A percentile compares a stretch with the other conserved stretches of the same genome.
Conservation (phyloP, 2,888 invertebrate species). For the Trisateles emortualis region DNA sequence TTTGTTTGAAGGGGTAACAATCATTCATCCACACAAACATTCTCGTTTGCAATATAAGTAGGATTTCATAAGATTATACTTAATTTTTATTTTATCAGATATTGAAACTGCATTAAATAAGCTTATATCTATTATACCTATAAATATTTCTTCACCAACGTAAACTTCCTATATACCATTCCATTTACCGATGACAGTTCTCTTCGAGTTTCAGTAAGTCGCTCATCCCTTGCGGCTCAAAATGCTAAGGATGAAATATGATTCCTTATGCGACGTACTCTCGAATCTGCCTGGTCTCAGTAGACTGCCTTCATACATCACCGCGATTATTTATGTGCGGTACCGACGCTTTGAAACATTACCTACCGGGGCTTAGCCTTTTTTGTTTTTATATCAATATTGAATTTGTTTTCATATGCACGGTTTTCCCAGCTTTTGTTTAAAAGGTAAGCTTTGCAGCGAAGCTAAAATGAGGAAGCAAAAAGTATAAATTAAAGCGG, state of each 20-base stretch:
- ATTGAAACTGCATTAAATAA: too few relatives aligned
- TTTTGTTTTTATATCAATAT: slow-evolving; percentile 23
- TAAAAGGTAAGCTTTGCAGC: background rate
- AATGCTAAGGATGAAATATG: slow-evolving; percentile 62
- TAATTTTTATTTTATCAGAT: too few relatives aligned
- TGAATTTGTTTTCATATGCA: slow-evolving; percentile 16
- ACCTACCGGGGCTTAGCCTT: slow-evolving; percentile 19
- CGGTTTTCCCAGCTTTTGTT: background rate
- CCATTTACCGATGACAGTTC: background rate
- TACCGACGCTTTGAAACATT: slow-evolving; percentile 30
- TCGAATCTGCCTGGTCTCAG: slow-evolving; percentile 62
- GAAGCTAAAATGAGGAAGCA: background rate
- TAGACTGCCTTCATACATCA: slow-evolving; percentile 62
- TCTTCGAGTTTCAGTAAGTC: background rate
- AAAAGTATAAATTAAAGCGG: background rate
- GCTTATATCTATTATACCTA: too few relatives aligned
- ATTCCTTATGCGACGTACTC: slow-evolving; percentile 61
- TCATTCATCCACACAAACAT: too few relatives aligned
- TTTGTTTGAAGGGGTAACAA: too few relatives aligned
- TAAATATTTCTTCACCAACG: too few relatives aligned
- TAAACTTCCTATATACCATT: background rate
- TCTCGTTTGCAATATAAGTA: too few relatives aligned
- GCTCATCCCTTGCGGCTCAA: slow-evolving; percentile 50
- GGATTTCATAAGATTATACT: too few relatives aligned
- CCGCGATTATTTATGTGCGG: slow-evolving; percentile 60